These are phyloP conservation scores for Tachina grossa DNA, from an alignment of 2,888 invertebrate species.

Conservation along the genomic window DNA sequence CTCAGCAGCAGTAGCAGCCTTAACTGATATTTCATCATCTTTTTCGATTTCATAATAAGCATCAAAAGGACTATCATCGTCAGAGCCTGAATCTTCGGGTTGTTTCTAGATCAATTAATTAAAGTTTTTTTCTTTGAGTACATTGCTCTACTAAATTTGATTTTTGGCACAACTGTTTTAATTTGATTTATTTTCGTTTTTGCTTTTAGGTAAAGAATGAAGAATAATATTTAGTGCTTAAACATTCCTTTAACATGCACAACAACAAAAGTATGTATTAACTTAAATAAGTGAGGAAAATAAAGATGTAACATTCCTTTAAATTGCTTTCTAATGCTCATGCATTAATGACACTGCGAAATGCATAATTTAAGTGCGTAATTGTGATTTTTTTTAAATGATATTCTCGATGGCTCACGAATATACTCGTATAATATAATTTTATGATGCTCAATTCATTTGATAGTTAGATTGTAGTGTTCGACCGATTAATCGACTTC, in stretches of 20 bases:
- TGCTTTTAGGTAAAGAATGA: conserved; percentile 22
- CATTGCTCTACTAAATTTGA: conserved; percentile 2
- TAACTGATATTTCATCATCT: conserved; percentile 76
- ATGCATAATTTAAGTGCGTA: conserved; percentile 18
- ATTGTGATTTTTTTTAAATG: conserved; percentile 2
- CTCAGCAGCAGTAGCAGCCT: conserved; percentile 67
- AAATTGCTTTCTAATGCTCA: conserved; percentile 36
- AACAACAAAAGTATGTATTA: background rate
- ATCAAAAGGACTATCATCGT: conserved; percentile 82
- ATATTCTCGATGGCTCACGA: background rate
- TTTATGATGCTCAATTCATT: too few relatives aligned
- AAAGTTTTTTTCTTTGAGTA: conserved; percentile 24
- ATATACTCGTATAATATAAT: background rate
- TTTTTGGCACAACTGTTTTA: conserved; percentile 23
- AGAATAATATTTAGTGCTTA: conserved; percentile 24
- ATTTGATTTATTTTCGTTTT: background rate
- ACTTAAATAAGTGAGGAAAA: background rate
- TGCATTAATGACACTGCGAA: conserved; percentile 38
- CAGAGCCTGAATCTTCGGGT: conserved; percentile 81
- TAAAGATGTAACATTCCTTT: conserved; percentile 23
- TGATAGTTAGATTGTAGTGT: too few relatives aligned
- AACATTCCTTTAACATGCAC: conserved; percentile 57
- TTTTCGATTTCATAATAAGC: conserved; percentile 80
- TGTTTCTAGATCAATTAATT: conserved; percentile 75
- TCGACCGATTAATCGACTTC: too few relatives aligned